Evolutionary conservation across 2,888 invertebrate species (phyloP).

Genomic region (Drosophila buzzatii): DNA sequence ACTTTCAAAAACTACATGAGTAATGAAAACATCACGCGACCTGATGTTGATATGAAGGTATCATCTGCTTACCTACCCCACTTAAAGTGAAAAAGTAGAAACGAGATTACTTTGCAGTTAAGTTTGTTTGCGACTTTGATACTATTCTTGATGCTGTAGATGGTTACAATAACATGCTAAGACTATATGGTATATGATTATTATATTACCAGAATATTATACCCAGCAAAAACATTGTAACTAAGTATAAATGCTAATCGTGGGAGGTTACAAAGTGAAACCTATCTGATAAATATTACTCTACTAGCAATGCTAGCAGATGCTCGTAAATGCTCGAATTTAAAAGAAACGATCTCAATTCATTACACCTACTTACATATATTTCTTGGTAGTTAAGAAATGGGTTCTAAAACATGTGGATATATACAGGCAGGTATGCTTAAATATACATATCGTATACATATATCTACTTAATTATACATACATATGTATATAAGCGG

Average conservation of each 20-base stretch:
- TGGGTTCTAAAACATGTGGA: not conserved
- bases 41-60: not conserved
- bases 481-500: slow-evolving; percentile 2
- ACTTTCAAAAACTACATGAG: slow-evolving; percentile 4
- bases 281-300: not conserved
- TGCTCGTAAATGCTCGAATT: not conserved
- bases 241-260: not conserved
- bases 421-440: not conserved
- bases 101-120: not conserved
- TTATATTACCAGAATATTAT: not conserved
- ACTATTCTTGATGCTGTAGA: not conserved
- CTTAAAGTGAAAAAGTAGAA: not conserved
- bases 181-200: no score
- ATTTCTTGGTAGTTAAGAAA: not conserved
- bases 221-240: not conserved
- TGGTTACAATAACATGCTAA: not conserved
- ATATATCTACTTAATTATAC: not conserved
- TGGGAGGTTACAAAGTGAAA: not conserved
- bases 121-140: not conserved
- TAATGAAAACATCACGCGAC: slow-evolving; percentile 10
- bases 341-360: not conserved
- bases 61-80: not conserved
- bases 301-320: no score
- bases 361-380: not conserved
- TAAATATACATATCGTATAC: not conserved